Evolutionary conservation across 2,797 vertebrate genomes (phyloP).

Genomic region (Moxostoma hubbsi): DNA sequence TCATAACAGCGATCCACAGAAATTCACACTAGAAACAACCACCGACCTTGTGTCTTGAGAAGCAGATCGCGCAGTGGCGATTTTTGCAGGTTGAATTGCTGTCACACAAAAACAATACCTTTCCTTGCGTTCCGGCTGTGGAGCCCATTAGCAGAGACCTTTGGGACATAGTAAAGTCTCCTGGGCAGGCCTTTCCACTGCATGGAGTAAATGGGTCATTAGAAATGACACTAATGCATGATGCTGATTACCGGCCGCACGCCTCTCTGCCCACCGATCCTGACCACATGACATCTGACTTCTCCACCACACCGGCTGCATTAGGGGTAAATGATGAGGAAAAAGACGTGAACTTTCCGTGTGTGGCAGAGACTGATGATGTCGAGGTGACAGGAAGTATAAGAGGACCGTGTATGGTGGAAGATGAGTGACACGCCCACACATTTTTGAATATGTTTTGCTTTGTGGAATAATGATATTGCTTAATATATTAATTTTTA

Average conservation of each 20-base stretch:
- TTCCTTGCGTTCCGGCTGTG: conserved; percentile 46
- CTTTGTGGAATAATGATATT: conserved; percentile 13
- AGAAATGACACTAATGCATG: conserved; percentile 83
- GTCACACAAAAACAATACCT: conserved; percentile 54
- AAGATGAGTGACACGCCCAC: conserved; percentile 13
- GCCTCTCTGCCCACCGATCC: conserved; percentile 71
- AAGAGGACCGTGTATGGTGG: not conserved
- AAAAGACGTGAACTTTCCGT: conserved; percentile 76
- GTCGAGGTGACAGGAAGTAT: conserved; percentile 23
- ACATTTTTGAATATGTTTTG: conserved; percentile 3
- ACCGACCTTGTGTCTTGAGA: not conserved
- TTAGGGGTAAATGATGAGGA: conserved; percentile 77
- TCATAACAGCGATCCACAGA: not conserved
- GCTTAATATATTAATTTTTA: not conserved
- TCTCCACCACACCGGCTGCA: conserved; percentile 63
- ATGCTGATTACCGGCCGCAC: conserved; percentile 78
- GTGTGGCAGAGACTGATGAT: conserved; percentile 64
- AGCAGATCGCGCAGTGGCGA: not conserved
- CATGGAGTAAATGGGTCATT: conserved; percentile 79
- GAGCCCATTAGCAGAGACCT: conserved; percentile 76
- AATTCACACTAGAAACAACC: not conserved
- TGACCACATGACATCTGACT: conserved; percentile 72
- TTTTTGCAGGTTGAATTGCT: conserved; percentile 32
- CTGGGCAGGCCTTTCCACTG: conserved; percentile 77
- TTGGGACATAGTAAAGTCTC: conserved; percentile 75